Evolutionary conservation across 2,888 invertebrate species (phyloP).

Genomic region (Drosophila anomalipes): DNA sequence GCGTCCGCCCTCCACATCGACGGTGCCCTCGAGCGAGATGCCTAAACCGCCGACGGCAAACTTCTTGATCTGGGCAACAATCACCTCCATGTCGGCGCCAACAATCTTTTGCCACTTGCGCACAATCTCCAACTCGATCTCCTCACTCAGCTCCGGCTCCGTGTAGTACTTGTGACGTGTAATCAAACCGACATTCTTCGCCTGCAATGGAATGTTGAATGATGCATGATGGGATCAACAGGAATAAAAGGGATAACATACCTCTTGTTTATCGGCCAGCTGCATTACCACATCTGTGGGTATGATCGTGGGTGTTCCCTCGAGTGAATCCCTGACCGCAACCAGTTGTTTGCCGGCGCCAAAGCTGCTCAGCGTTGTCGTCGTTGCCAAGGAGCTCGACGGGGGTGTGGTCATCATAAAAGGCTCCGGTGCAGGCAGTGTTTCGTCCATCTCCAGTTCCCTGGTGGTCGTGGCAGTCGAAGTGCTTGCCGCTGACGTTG

Average conservation of each 20-base stretch:
- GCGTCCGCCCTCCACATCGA: slow-evolving; percentile 98
- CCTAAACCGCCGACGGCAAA: slow-evolving; percentile 97
- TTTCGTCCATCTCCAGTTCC: slow-evolving; percentile 59
- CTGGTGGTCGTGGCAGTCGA: slow-evolving; percentile 37
- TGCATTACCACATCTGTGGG: slow-evolving; percentile 78
- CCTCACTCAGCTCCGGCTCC: slow-evolving; percentile 87
- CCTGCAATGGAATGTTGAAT: slow-evolving; percentile 39
- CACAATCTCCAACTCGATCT: slow-evolving; percentile 92
- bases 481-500: slow-evolving; percentile 36
- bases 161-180: slow-evolving; percentile 84
- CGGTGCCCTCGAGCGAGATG: slow-evolving; percentile 98
- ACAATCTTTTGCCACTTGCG: slow-evolving; percentile 94
- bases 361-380: slow-evolving; percentile 76
- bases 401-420: slow-evolving; percentile 70
- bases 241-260: slow-evolving; percentile 29
- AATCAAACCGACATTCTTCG: slow-evolving; percentile 78
- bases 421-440: slow-evolving; percentile 71
- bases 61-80: slow-evolving; percentile 93
- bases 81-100: slow-evolving; percentile 91
- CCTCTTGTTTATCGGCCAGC: slow-evolving; percentile 75
- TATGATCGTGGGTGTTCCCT: slow-evolving; percentile 79
- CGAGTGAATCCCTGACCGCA: slow-evolving; percentile 83
- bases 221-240: no score
- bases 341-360: slow-evolving; percentile 83
- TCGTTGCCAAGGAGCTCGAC: slow-evolving; percentile 57